These are phyloP conservation scores for Onthophagus sagittarius DNA, from an alignment of 2,888 invertebrate species.

Conservation along the genomic window DNA sequence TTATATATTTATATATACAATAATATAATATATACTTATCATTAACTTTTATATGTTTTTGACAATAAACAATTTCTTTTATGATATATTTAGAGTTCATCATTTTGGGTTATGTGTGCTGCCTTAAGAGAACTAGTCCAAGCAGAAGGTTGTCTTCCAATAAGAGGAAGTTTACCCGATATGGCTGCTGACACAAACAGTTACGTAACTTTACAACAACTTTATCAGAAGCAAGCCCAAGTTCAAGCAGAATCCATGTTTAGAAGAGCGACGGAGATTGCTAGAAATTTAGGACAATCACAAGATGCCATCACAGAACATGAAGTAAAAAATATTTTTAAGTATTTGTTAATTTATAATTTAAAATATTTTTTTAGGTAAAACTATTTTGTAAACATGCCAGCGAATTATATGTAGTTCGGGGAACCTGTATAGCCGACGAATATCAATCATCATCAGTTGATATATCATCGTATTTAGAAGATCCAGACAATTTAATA, in stretches of 20 bases:
- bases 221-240: constrained; percentile 79
- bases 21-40: no score
- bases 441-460: constrained; percentile 63
- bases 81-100: constrained; percentile 56
- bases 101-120: constrained; percentile 91
- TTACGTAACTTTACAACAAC: constrained; percentile 84
- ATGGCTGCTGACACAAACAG: constrained; percentile 94
- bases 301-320: constrained; percentile 70
- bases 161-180: constrained; percentile 87
- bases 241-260: constrained; percentile 79
- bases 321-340: constrained; percentile 47
- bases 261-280: constrained; percentile 74
- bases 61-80: background rate
- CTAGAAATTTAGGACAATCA: constrained; percentile 73
- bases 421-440: constrained; percentile 74
- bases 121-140: constrained; percentile 84
- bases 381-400: constrained; percentile 88
- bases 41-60: no score
- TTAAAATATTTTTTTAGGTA: constrained; percentile 52
- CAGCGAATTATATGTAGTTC: constrained; percentile 71
- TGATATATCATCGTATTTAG: constrained; percentile 50
- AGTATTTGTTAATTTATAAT: background rate
- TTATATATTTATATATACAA: no score
- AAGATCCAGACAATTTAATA: constrained; percentile 82
- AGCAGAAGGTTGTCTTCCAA: constrained; percentile 79